Evolutionary conservation across 2,888 invertebrate genomes (phyloP), one percentile per base, ranked within the genome.

Genomic region (Calameuta pallipes): DNA sequence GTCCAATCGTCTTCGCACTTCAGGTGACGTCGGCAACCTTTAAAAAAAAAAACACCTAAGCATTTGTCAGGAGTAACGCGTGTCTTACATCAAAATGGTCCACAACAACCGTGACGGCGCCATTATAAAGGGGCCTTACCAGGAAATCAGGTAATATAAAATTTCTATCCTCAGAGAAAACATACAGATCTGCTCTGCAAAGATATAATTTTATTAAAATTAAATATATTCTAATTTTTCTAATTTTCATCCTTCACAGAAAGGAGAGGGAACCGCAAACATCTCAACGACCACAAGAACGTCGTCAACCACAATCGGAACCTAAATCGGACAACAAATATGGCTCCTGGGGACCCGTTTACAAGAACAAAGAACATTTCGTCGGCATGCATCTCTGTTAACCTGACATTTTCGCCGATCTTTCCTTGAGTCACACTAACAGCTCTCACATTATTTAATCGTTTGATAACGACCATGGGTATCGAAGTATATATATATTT

Each of bases 351-450:
- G 96, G 96, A 80, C 92, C 95, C 68, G 92, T 94, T 80, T 96
- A 94, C 92, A 96, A 96, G 92, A 95, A 95, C 92, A 95, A 94
- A 91, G 93, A 95, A 85, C 93, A 94, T 89, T 96, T 96, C 90
- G 92, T 93, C 81, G 94, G 94, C 85, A 94, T 96, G 94, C 96
- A 96, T 91, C 92, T 93, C 89, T 95, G 94, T 90, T 94, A 91
- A 92, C 86, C 78, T 76, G 56, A 73, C 31, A 69, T 56, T 56
- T 56, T 56, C 6, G 15, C 23, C 56, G 23, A 56, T 23, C 23
- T 23, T 56, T 56, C 56, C 75, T 56, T 33, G 77, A 35, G 68
- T 56, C 1, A 9, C n/a, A 1, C 3, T 31, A 71, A 71, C 15
- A 71, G 13, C 71, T 71, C 9, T 71, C 71, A 13, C 4, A 56